Evolutionary conservation across 2,113 vertebrate species (phyloP).

Genomic region (Alces alces): DNA sequence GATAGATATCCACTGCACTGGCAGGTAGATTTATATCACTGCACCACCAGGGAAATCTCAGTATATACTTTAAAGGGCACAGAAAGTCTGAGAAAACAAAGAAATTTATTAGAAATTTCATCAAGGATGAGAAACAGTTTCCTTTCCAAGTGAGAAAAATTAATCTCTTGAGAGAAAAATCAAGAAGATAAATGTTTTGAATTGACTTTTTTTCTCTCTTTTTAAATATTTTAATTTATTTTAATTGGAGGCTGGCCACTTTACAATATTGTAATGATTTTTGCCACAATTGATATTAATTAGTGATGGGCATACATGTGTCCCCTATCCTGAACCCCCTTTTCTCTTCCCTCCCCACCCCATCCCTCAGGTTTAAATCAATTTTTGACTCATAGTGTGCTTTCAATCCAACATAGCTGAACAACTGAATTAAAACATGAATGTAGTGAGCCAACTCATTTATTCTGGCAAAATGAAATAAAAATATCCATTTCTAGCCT

Average conservation of each 20-base stretch:
- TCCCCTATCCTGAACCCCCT: background rate
- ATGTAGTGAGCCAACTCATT: background rate
- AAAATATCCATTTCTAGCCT: background rate
- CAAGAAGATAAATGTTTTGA: background rate
- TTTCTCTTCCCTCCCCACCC: background rate
- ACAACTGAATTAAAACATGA: background rate
- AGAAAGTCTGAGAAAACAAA: background rate
- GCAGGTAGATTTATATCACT: background rate
- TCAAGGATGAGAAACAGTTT: background rate
- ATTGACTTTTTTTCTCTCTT: background rate
- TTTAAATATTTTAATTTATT: background rate
- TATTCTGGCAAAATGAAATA: background rate
- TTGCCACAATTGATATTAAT: background rate
- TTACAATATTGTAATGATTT: background rate
- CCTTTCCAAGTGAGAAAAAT: background rate
- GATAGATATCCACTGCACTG: background rate
- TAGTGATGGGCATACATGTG: background rate
- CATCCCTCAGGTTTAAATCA: background rate
- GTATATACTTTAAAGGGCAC: background rate
- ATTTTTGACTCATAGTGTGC: background rate
- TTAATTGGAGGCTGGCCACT: background rate
- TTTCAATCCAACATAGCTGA: background rate
- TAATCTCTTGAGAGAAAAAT: background rate
- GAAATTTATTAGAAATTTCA: background rate
- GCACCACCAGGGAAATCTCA: background rate